Evolutionary conservation across 2,797 vertebrate genomes (phyloP), one percentile per base, ranked within the genome.

Genomic region (Myripristis jacobus): DNA sequence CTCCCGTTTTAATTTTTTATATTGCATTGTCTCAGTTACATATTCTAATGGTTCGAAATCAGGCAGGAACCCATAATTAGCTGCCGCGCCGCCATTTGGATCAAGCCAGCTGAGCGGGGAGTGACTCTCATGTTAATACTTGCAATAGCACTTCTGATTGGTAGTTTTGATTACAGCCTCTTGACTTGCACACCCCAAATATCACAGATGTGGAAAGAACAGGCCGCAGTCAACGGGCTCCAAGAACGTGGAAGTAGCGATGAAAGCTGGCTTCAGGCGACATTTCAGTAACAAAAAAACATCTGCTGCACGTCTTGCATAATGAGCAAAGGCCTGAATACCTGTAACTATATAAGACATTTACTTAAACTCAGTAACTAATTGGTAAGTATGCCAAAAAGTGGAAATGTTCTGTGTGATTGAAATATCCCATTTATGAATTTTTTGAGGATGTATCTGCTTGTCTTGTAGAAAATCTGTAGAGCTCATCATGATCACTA

Each of bases 1-100:
- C 57, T 71, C 12, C 70, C 55, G 74, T 84, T 85, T 74, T 24
- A 66, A 81, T 65, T 70, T 73, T 73, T 73, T 69, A 72, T 43
- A 68, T 87, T 84, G 75, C 53, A 70, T 29, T 53, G 27, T 74
- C 70, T 76, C 72, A 75, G 84, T 86, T 84, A 82, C 75, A 88
- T 79, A 77, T 81, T 79, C 69, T 41, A 84, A 69, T 82, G 72
- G 70, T 85, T 75, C 69, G 70, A 85, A 83, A 82, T 81, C 83
- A 75, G 70, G 69, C 85, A 69, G 72, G 46, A 70, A 61, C 58
- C 81, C 75, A 66, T 86, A 82, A 90, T 88, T 79, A 86, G 66
- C 69, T 74, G 80, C 81, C 41, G 65, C 72, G 66, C 81, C 79
- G 75, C 57, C 70, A 80, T 83, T 85, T 85, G 86, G 78, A 73